Evolutionary conservation across 2,113 vertebrate genomes (phyloP), one percentile per base, ranked within the genome.

Genomic region (Epinephelus cyanopodus): DNA sequence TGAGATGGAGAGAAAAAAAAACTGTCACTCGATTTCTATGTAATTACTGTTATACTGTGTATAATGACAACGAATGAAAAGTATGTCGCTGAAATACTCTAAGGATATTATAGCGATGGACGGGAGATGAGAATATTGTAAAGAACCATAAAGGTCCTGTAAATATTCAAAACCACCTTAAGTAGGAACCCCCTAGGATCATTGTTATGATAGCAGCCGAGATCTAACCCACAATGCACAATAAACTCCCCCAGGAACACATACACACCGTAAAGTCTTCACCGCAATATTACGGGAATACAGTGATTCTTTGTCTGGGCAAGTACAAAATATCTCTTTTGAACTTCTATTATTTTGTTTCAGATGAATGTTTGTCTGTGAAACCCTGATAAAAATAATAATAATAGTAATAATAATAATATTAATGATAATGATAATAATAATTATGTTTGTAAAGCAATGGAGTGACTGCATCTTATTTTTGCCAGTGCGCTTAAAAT

Each of bases 401-500:
- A 90, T 10, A 87, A 88, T 95, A 95, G 93, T 37, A 37, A 6
- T 37, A 8, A 1, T 37, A 37, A 37, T 37, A 37, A 37, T 37
- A 6, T 1, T 6, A 37, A 37, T 37, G 6, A 37, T 6, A 37
- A 37, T 37, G 6, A 37, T 37, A 37, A 37, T 37, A 37, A 37
- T 37, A 37, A 37, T 37, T 6, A 37, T 37, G 33, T 95, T 96
- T 93, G 87, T 95, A 95, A 95, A 92, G 94, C 90, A 93, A 73
- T n/a, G 71, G 75, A 60, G 61, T 88, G 73, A 77, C 54, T 18
- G 66, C 39, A 19, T 60, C 0, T 86, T 87, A 23, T 71, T 85
- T 79, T 17, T 3, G 37, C 15, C n/a, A 21, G 7, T 52, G 50
- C 18, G 18, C 3, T 23, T 9, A 15, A 21, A 13, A 14, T 53